Evolutionary conservation across 2,888 invertebrate species (phyloP), one percentile per base, ranked within the genome.

Genomic region (Trichogramma evanescens): DNA sequence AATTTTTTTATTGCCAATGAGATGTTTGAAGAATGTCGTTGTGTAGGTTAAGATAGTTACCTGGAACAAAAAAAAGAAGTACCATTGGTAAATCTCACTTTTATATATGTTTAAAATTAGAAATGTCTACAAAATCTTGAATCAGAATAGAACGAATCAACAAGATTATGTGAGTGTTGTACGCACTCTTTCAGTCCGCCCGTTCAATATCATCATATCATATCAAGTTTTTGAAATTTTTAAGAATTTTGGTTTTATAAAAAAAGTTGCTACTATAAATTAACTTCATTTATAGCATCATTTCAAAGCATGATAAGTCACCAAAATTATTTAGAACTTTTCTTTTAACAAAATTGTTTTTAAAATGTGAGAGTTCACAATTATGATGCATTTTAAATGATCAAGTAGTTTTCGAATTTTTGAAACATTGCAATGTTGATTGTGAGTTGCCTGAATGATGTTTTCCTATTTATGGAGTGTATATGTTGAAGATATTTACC

Each of bases 151-250:
- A 64, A 59, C 56, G 45, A 62, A 46, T 64, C 62, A 51, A 64
- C 64, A 64, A 40, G 59, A 43, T 61, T 59, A 51, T 26, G 26
- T 59, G 62, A 76, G 74, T 74, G 75, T 73, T 76, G 75, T 76
- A 76, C 71, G 74, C 75, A 75, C 75, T 74, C 63, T 72, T 26
- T 81, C 74, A 76, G 81, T 75, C 80, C 80, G 80, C 81, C 81
- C 80, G 80, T 80, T 80, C 78, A 65, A 65, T 66, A 63, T 77
- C 77, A 80, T 80, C 78, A 79, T 69, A 80, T 80, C 78, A 79
- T 69, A 54, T 58, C 54, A 61, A 59, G 4, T 52, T 57, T 39
- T 8, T 38, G 38, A 38, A 49, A 13, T 42, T 49, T 49, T 46
- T 38, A 9, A 2, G 10, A 45, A n/a, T 50, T 48, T 51, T 13